These are phyloP conservation scores for Phalacrocorax aristotelis DNA, from an alignment of 2,113 vertebrate genomes.

Conservation along the genomic window DNA sequence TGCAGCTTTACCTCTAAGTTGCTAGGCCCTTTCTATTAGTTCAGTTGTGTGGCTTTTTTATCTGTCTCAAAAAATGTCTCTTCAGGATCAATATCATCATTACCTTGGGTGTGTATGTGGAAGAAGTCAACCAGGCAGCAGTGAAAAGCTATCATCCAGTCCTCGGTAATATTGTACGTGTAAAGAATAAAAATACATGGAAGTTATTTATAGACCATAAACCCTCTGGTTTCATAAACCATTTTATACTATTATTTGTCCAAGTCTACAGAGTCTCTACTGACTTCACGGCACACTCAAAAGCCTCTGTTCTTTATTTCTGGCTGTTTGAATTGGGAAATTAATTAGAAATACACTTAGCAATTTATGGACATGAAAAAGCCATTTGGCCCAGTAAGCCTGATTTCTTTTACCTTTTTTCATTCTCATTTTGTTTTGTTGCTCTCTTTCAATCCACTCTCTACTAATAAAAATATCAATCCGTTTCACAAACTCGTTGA, in stretches of 20 bases:
- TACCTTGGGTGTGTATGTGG: slow-evolving; percentile 68
- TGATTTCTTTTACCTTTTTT: slow-evolving; percentile 40
- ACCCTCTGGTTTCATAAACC: slow-evolving; percentile 75
- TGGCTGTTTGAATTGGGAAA: slow-evolving; percentile 64
- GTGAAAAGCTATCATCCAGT: slow-evolving; percentile 76
- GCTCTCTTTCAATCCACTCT: slow-evolving; percentile 5
- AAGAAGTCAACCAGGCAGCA: slow-evolving; percentile 74
- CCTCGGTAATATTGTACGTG: slow-evolving; percentile 75
- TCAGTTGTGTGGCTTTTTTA: slow-evolving; percentile 62
- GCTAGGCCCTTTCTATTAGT: slow-evolving; percentile 61
- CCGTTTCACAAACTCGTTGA: slow-evolving; percentile 55
- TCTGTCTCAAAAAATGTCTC: slow-evolving; percentile 69
- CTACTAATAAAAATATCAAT: slow-evolving; percentile 61
- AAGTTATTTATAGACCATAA: slow-evolving; percentile 78
- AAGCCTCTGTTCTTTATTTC: slow-evolving; percentile 63
- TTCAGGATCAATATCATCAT: slow-evolving; percentile 76
- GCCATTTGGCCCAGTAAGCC: slow-evolving; percentile 52
- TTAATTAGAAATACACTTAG: slow-evolving; percentile 70
- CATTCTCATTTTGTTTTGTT: slow-evolving; percentile 39
- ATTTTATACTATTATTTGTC: slow-evolving; percentile 70
- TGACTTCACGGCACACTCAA: slow-evolving; percentile 57
- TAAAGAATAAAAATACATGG: slow-evolving; percentile 74
- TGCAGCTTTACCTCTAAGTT: slow-evolving; percentile 36
- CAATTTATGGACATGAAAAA: slow-evolving; percentile 69
- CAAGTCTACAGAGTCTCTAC: slow-evolving; percentile 51